Evolutionary conservation across 2,113 vertebrate species (phyloP).

Genomic region (Willisornis vidua): DNA sequence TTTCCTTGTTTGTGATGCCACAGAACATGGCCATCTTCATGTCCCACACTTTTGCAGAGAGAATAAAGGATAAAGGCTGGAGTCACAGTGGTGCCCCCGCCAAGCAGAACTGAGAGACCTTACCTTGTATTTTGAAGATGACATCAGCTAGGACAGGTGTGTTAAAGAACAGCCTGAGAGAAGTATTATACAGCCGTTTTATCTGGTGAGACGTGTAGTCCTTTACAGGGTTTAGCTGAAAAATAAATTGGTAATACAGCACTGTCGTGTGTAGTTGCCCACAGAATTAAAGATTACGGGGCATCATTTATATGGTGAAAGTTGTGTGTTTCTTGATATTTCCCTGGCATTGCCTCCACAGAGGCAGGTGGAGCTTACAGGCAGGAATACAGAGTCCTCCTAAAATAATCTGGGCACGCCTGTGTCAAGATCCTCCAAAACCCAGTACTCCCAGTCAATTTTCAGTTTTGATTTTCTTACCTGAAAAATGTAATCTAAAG

Average conservation of each 20-base stretch:
- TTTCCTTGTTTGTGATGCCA: neutral
- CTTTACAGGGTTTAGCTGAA: constrained; percentile 61
- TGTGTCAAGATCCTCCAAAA: neutral
- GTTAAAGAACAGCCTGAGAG: constrained; percentile 92
- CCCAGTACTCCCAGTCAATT: neutral
- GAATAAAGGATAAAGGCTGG: neutral
- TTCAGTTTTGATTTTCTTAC: neutral
- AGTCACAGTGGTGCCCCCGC: fast-evolving
- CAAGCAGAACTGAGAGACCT: neutral
- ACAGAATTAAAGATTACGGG: neutral
- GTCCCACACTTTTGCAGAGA: neutral
- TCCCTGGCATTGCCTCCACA: neutral
- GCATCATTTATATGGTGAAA: neutral
- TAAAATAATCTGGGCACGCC: neutral
- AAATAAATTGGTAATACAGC: neutral
- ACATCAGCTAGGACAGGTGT: constrained; percentile 93
- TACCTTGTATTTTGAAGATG: constrained; percentile 98
- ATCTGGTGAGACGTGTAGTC: constrained; percentile 71
- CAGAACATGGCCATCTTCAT: neutral
- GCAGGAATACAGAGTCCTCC: neutral
- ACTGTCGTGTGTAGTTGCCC: fast-evolving
- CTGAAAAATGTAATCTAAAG: neutral
- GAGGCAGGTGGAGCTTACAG: neutral
- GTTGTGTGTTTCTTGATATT: neutral
- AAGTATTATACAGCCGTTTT: constrained; percentile 76